Evolutionary conservation across 2,113 vertebrate species (phyloP).

Genomic region (Hepsetus odoe): DNA sequence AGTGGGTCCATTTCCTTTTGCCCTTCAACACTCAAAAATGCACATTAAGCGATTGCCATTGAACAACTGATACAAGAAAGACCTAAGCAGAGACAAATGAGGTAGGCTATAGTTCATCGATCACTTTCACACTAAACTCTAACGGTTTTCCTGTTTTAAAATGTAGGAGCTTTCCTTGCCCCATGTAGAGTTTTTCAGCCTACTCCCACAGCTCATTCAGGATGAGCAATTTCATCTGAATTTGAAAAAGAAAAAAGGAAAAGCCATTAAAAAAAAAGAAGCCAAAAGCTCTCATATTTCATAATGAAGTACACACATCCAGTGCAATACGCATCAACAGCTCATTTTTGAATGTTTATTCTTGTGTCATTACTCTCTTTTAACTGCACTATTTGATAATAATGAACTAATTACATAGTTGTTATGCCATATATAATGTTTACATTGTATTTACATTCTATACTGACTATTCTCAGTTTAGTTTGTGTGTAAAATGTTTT

Average conservation of each 20-base stretch:
- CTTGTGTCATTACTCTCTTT: too few species aligned
- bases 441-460: not conserved
- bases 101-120: constrained; percentile 40
- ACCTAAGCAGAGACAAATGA: constrained; percentile 45
- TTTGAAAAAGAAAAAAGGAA: not conserved
- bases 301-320: not conserved
- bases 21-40: constrained; percentile 25
- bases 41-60: constrained; percentile 39
- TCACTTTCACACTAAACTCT: constrained; percentile 41
- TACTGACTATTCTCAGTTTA: too few species aligned
- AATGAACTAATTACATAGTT: not conserved
- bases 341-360: not conserved
- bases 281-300: not conserved
- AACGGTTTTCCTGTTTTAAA: constrained; percentile 34
- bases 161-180: constrained; percentile 39
- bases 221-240: not conserved
- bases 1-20: constrained; percentile 32
- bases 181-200: constrained; percentile 28
- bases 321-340: not conserved
- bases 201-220: not conserved
- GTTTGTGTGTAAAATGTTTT: too few species aligned
- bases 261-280: not conserved
- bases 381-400: too few species aligned
- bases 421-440: not conserved
- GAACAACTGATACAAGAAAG: constrained; percentile 47